These are phyloP conservation scores for Hippocampus abdominalis DNA, from an alignment of 2,113 vertebrate species.

Conservation along the genomic window DNA sequence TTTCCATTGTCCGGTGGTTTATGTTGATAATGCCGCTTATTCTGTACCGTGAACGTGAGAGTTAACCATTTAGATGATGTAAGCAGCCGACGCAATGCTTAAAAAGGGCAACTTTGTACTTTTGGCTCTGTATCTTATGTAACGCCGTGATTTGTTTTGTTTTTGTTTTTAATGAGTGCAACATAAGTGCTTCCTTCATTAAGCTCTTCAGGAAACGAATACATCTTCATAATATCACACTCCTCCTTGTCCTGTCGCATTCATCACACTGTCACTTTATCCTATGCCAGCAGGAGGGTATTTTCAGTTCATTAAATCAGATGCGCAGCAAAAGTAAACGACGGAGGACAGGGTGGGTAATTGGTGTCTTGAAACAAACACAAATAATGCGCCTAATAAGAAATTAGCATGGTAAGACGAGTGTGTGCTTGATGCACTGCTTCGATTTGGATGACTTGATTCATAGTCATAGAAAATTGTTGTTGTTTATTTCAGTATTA, in stretches of 20 bases:
- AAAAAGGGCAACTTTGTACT: neutral
- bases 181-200: neutral
- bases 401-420: neutral
- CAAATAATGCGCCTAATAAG: neutral
- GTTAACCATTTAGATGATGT: neutral
- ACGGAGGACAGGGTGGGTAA: neutral
- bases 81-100: neutral
- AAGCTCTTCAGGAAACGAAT: neutral
- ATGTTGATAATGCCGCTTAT: neutral
- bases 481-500: no score
- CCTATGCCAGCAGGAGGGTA: constrained; percentile 30
- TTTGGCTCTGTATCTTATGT: no score
- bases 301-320: constrained; percentile 28
- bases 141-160: neutral
- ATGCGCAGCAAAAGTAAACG: neutral
- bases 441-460: no score
- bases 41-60: neutral
- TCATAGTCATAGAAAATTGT: neutral
- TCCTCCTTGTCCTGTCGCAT: neutral
- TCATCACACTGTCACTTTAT: constrained; percentile 37
- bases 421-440: neutral
- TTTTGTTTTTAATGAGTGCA: neutral
- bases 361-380: constrained; percentile 17
- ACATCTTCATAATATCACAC: constrained; percentile 37
- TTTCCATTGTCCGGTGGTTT: neutral